Evolutionary conservation across 2,888 invertebrate species (phyloP), one percentile per base, ranked within the genome.

Genomic region (Ashinkailepas kermadecensis): DNA sequence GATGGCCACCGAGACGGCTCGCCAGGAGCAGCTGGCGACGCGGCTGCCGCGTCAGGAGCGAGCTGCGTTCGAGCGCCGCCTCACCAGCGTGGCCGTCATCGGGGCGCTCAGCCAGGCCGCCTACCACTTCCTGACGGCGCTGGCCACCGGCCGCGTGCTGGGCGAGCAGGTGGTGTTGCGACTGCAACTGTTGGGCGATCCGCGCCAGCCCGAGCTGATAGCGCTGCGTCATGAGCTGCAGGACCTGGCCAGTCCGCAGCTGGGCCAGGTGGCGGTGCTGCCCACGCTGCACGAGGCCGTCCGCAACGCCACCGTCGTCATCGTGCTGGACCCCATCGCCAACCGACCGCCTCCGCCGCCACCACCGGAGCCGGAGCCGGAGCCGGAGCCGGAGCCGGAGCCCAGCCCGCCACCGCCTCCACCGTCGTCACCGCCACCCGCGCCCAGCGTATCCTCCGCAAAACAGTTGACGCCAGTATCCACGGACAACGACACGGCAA

Each of bases 81-180:
- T 74, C 13, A 74, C 74, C 74, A 21, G 18, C 56, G 74, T 74
- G 56, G 8, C 74, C 21, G 18, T 74, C 15, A 54, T 74, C 18
- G 74, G 74, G 21, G 18, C 74, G 54, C 54, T 74, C 54, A 74
- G 39, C 54, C 10, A 9, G 21, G 74, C 74, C 10, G 74, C 74
- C 74, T 54, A 54, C 54, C 74, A 74, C 74, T 74, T 74, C 56
- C 74, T 74, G 74, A 56, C 56, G 74, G 56, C 74, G 74, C 74
- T 74, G 74, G 74, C 74, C 18, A 54, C 74, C 21, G 74, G 74
- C 54, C 54, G 54, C 74, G 74, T 74, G 74, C 21, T 74, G 21
- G 74, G 74, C 9, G 54, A 74, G 56, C 15, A 54, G 54, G 10
- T 56, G 56, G 10, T 18, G 74, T 18, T 74, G 54, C 74, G 79